Conservation (phyloP, 2,113 vertebrate genomes). For the Equus quagga region DNA sequence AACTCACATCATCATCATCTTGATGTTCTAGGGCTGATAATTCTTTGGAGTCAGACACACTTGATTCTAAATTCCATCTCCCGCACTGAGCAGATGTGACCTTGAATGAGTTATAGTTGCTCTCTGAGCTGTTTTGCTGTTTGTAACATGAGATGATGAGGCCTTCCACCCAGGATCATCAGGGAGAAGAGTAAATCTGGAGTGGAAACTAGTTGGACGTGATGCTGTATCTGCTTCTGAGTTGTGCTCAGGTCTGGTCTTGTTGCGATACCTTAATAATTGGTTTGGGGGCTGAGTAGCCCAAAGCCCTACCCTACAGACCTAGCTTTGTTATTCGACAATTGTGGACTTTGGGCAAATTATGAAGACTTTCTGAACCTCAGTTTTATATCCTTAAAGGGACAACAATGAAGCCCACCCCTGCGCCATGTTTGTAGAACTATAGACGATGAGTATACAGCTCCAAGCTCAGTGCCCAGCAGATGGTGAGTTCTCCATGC, state of each 20-base stretch:
- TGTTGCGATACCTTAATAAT: not conserved
- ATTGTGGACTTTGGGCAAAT: not conserved
- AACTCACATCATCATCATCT: not conserved
- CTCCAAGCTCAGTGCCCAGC: not conserved
- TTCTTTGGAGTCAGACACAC: not conserved
- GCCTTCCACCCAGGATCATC: not conserved
- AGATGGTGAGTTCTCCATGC: not conserved
- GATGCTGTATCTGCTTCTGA: too few species aligned
- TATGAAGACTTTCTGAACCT: not conserved
- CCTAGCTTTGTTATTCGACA: not conserved
- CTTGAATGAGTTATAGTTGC: not conserved
- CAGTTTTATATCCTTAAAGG: not conserved
- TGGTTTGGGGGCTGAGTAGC: not conserved
- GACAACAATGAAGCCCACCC: rapidly evolving
- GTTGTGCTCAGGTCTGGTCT: not conserved
- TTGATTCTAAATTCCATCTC: not conserved
- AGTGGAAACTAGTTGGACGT: not conserved
- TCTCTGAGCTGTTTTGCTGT: not conserved
- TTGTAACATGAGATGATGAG: not conserved
- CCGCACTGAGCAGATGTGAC: not conserved
- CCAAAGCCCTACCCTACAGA: not conserved
- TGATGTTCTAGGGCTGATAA: not conserved
- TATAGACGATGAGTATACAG: rapidly evolving
- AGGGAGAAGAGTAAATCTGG: not conserved
- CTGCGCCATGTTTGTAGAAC: not conserved